Evolutionary conservation across 2,888 invertebrate species (phyloP).

Genomic region (Adelphocoris suturalis): DNA sequence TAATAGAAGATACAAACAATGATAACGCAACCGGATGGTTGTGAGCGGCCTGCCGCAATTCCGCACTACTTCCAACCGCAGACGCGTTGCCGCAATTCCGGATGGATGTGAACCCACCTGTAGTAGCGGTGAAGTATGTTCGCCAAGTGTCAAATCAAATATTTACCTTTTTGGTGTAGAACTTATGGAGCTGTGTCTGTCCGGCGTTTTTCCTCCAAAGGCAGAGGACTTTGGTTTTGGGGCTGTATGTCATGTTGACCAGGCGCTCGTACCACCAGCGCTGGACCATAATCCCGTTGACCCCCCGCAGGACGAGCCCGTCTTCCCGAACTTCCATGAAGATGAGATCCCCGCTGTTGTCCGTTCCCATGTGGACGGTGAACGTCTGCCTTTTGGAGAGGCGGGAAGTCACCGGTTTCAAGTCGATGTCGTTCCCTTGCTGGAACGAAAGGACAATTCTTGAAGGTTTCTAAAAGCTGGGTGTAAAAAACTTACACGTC

Average conservation of each 20-base stretch:
- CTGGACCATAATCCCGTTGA: conserved; percentile 92
- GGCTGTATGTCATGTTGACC: conserved; percentile 99
- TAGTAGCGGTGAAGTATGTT: no score
- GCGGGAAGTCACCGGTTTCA: conserved; percentile 96
- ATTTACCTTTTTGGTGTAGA: conserved; percentile 96
- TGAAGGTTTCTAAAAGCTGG: no score
- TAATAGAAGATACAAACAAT: no score
- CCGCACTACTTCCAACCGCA: no score
- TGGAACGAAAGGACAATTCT: conserved; percentile 78
- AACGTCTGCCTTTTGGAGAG: conserved; percentile 98
- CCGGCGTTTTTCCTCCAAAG: conserved; percentile 97
- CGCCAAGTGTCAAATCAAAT: no score
- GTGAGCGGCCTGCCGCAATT: no score
- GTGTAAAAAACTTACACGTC: background rate
- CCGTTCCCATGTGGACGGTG: conserved; percentile 97
- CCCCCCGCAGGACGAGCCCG: conserved; percentile 88
- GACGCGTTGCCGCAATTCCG: no score
- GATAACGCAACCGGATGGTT: no score
- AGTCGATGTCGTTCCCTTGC: conserved; percentile 98
- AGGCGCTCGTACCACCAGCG: conserved; percentile 99
- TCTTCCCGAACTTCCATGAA: conserved; percentile 97
- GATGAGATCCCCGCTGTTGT: conserved; percentile 91
- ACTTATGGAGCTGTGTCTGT: conserved; percentile 97
- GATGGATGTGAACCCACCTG: no score
- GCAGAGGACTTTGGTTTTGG: conserved; percentile 95